Percentiles rank a stretch among this genome's conserved stretches.
These are phyloP conservation scores for Noctua janthina DNA, from an alignment of 2,888 invertebrate genomes.

Conservation along the genomic window DNA sequence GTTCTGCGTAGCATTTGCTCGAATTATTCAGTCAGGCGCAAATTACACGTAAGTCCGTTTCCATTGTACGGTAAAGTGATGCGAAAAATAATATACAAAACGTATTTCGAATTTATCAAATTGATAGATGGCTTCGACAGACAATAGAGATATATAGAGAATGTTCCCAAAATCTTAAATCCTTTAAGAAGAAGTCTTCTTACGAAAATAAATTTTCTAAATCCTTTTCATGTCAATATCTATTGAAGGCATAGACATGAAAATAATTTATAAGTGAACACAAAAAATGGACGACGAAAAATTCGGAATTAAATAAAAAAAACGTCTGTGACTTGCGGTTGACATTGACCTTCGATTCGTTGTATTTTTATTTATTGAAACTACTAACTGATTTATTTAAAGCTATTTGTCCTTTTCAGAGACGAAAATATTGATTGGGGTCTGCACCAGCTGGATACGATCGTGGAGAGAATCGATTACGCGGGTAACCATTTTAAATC, in stretches of 20 bases:
- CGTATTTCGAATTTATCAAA: slow-evolving; percentile 29
- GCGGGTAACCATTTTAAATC: slow-evolving; percentile 92
- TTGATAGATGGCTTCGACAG: slow-evolving; percentile 27
- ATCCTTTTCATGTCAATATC: slow-evolving; percentile 42
- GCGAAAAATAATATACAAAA: slow-evolving; percentile 21
- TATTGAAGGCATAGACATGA: slow-evolving; percentile 32
- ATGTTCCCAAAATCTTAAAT: slow-evolving; percentile 21
- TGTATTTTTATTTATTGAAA: slow-evolving; percentile 23
- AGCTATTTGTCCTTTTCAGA: slow-evolving; percentile 79
- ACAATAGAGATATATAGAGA: slow-evolving; percentile 20
- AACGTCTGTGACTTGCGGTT: slow-evolving; percentile 9
- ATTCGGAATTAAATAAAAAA: slow-evolving; percentile 31
- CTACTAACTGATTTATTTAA: slow-evolving; percentile 23
- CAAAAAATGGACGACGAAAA: slow-evolving; percentile 21
- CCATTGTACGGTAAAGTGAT: neutral
- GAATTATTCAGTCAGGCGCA: slow-evolving; percentile 3
- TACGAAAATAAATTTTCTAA: slow-evolving; percentile 21
- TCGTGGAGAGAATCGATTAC: slow-evolving; percentile 93
- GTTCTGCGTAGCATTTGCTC: neutral
- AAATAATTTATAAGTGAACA: slow-evolving; percentile 30
- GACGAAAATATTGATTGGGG: slow-evolving; percentile 93
- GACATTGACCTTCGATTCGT: slow-evolving; percentile 21
- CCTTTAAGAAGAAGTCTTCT: slow-evolving; percentile 1
- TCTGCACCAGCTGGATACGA: slow-evolving; percentile 93
- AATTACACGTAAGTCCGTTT: slow-evolving; percentile 9